Evolutionary conservation across 1,140 invertebrate genomes (phyloP), one percentile per base, ranked within the genome.

Genomic region (Diplogasteroides magnus): DNA sequence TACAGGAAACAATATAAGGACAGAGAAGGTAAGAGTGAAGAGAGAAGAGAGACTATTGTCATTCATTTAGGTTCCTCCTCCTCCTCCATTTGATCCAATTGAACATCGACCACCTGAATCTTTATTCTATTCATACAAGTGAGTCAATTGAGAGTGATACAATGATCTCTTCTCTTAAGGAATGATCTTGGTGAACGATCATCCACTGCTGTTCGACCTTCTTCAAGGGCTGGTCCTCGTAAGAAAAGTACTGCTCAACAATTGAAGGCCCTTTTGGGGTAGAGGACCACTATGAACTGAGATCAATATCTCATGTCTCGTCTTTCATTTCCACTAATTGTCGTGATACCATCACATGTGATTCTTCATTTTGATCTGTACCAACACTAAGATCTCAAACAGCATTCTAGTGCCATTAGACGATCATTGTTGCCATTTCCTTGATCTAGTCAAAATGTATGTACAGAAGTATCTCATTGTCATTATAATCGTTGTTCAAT

Each of bases 1-100:
- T 83, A 96, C 94, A 19, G 96, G 96, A 0, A 98, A 98, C 84
- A 98, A 98, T 83, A 98, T 98, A 92, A 86, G 90, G 32, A 48
- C 37, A 48, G 37, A 48, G 37, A 48, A 48, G 37, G 37, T 48
- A 48, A 48, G 37, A 48, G 37, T 48, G 37, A 48, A 48, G n/a
- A n/a, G n/a, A n/a, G n/a, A n/a, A n/a, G n/a, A n/a, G n/a, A n/a
- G n/a, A n/a, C n/a, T n/a, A n/a, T n/a, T n/a, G n/a, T n/a, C n/a
- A n/a, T 48, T 11, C 19, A 6, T 48, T 48, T 19, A 48, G 37
- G 6, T 48, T 6, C 37, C 37, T 48, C 37, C 37, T 48, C 37
- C 37, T 48, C 37, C 37, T 48, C 37, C 37, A 48, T 48, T 48
- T 19, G 37, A 48, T 48, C 37, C 37, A 11, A 48, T 19, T 48